These are phyloP conservation scores for Penaeus monodon DNA, from an alignment of 2,888 invertebrate genomes.

Conservation along the genomic window DNA sequence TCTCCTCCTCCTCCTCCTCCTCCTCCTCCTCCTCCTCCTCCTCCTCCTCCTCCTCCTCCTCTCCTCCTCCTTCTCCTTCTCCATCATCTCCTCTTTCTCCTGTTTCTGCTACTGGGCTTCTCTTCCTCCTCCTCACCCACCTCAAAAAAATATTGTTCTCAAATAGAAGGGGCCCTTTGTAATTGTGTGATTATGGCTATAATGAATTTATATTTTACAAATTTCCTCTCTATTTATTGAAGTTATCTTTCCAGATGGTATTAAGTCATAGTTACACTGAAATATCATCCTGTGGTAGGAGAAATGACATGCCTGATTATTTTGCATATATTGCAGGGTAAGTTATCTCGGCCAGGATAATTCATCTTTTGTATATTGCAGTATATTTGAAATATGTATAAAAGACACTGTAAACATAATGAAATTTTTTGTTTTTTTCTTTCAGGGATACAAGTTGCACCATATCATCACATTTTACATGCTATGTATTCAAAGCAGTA, in stretches of 20 bases:
- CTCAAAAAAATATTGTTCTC: no score
- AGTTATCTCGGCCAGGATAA: constrained; percentile 66
- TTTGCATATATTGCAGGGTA: constrained; percentile 78
- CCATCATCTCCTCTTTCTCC: no score
- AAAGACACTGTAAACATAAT: background rate
- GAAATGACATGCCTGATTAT: constrained; percentile 73
- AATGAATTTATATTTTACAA: background rate
- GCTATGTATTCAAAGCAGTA: constrained; percentile 72
- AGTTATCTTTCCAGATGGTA: constrained; percentile 71
- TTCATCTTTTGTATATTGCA: background rate
- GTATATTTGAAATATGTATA: background rate
- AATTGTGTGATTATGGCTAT: background rate
- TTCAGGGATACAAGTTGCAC: constrained; percentile 72
- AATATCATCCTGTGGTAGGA: constrained; percentile 77
- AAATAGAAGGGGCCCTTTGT: no score
- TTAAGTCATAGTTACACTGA: constrained; percentile 77
- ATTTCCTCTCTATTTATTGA: background rate
- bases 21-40: no score
- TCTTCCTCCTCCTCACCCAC: no score
- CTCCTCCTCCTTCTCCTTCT: no score
- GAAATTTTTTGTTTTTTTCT: background rate
- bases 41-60: no score
- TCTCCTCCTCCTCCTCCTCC: no score
- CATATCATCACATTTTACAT: constrained; percentile 71
- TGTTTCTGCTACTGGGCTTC: no score